Evolutionary conservation across 1,140 invertebrate species (phyloP), one percentile per base, ranked within the genome.

Genomic region (Daktulosphaira vitifoliae): DNA sequence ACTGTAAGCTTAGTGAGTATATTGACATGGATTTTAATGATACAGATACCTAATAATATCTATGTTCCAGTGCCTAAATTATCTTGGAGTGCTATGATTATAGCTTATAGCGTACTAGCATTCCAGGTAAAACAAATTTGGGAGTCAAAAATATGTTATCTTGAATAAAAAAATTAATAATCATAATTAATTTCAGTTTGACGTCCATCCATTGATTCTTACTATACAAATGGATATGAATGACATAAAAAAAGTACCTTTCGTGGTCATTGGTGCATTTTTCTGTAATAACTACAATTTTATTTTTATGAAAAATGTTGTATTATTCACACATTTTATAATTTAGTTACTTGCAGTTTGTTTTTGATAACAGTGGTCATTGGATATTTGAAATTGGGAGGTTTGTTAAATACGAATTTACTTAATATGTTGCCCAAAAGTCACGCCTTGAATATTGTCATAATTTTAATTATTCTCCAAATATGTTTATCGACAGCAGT

Each of bases 191-290:
- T 79, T 79, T 65, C 76, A 86, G 78, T 90, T 89, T 69, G 87
- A 89, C 70, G 82, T 89, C 44, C 87, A 90, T 76, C 86, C 87
- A 3, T 84, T 85, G 68, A 74, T 90, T 52, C 78, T 89, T 70
- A 88, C 86, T 0, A 80, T 90, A 13, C 87, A 88, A 75, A 84
- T 89, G 44, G 87, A 89, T 70, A 89, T 89, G 87, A 78, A 79
- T 68, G 79, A 82, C 42, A 84, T 84, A 67, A 73, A 76, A 1
- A 79, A 82, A 66, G 80, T 89, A 16, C 78, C 81, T 67, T 76
- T 76, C 69, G 85, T 84, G 1, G 78, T 87, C 6, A 64, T 86
- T 1, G 73, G 77, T 38, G 83, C 82, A 16, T 88, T 88, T 74
- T 68, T 78, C 33, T 75, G 84, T 85, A 73, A 75, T n/a, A n/a